phyloP scores from a whole-genome alignment of 2,888 invertebrate genomes.

The Synanthedon myopaeformis region DNA sequence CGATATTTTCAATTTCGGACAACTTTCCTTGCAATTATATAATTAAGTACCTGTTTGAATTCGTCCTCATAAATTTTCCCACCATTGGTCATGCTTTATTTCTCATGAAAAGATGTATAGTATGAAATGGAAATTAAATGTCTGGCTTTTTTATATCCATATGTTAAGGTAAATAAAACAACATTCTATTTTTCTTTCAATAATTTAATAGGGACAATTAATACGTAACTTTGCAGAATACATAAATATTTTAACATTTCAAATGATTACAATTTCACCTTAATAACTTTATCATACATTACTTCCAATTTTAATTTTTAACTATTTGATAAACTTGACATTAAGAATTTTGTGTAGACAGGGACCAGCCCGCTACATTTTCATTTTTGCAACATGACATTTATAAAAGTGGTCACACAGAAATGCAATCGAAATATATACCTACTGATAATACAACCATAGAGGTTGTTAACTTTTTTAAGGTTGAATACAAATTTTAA shows the following conservation, averaged over 20 bases:
- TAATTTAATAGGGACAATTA: conserved; percentile 68
- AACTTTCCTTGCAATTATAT: too few species aligned
- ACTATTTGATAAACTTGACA: conserved; percentile 10
- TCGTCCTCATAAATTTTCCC: too few species aligned
- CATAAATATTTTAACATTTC: conserved; percentile 64
- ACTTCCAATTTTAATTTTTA: conserved; percentile 17
- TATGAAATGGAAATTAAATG: too few species aligned
- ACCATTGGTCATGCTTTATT: too few species aligned
- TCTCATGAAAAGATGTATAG: too few species aligned
- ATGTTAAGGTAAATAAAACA: not conserved
- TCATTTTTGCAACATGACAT: conserved; percentile 25
- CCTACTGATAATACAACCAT: too few species aligned
- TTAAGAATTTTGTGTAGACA: conserved; percentile 42
- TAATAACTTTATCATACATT: conserved; percentile 23
- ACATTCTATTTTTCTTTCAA: conserved; percentile 29
- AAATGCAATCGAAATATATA: conserved; percentile 3
- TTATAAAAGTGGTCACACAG: conserved; percentile 13
- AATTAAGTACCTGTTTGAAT: too few species aligned
- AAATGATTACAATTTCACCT: conserved; percentile 48
- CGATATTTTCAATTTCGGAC: too few species aligned
- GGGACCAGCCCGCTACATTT: conserved; percentile 52
- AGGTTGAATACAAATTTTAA: too few species aligned
- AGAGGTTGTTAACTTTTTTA: too few species aligned
- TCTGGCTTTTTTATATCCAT: too few species aligned
- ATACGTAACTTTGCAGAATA: conserved; percentile 62